A percentile compares a stretch with the other conserved stretches of the same genome.
Evolutionary conservation across 2,113 vertebrate genomes (phyloP).

Genomic region (Cephalophus harveyi): DNA sequence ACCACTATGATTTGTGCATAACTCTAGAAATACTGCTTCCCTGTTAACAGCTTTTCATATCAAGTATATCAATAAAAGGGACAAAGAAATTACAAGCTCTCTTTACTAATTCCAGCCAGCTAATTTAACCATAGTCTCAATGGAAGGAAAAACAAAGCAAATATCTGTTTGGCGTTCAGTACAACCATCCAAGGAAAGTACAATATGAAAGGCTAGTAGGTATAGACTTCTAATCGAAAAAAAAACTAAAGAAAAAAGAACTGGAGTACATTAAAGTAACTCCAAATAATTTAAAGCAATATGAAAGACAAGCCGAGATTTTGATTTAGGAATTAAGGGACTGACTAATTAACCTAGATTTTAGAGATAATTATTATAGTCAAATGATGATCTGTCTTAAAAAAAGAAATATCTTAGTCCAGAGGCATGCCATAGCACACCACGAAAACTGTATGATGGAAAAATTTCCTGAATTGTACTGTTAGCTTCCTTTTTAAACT

Average conservation of each 20-base stretch:
- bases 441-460: neutral
- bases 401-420: neutral
- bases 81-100: conserved; percentile 24
- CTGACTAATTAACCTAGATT: neutral
- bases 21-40: neutral
- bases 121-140: conserved; percentile 45
- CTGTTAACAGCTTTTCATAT: neutral
- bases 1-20: neutral
- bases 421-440: neutral
- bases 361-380: neutral
- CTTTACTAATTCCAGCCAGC: neutral
- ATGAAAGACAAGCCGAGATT: neutral
- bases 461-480: neutral
- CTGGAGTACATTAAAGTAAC: neutral
- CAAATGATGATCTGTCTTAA: neutral
- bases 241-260: neutral
- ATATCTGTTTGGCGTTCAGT: conserved; percentile 39
- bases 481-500: neutral
- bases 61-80: neutral
- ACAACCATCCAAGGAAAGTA: conserved; percentile 62
- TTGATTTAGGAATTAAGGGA: conserved; percentile 23
- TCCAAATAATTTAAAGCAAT: conserved; percentile 20
- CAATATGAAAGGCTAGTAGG: neutral
- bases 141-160: conserved; percentile 56
- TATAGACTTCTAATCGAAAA: neutral